A percentile compares a stretch with the other conserved stretches of the same genome.
Evolutionary conservation across 1,140 invertebrate genomes (phyloP).

Genomic region (Goniozus legneri): DNA sequence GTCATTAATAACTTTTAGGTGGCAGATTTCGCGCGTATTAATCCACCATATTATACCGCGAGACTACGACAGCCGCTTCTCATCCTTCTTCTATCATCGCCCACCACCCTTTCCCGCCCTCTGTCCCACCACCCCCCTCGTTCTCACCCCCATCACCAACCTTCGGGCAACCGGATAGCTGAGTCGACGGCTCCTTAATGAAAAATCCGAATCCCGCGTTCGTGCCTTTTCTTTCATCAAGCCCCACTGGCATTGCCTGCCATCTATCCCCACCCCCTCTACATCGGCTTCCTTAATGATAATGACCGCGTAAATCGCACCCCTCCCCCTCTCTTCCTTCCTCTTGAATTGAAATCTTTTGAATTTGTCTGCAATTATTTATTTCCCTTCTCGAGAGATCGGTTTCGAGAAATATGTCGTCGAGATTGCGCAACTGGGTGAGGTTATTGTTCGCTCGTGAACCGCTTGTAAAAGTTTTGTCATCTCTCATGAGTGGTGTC

Average conservation of each 20-base stretch:
- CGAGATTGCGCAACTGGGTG: too few relatives aligned
- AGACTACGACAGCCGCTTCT: slow-evolving; percentile 25
- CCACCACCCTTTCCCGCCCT: slow-evolving; percentile 20
- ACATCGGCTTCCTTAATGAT: slow-evolving; percentile 16
- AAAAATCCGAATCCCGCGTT: slow-evolving; percentile 48
- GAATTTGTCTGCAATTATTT: too few relatives aligned
- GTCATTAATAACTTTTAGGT: slow-evolving; percentile 56
- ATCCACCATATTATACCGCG: slow-evolving; percentile 51
- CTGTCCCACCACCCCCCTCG: not conserved
- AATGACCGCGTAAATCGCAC: slow-evolving; percentile 17
- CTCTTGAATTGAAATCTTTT: too few relatives aligned
- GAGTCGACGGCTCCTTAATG: slow-evolving; percentile 55
- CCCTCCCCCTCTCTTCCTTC: too few relatives aligned
- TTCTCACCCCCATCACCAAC: not conserved
- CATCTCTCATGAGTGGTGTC: too few relatives aligned
- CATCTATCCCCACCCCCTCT: too few relatives aligned
- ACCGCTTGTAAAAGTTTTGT: too few relatives aligned
- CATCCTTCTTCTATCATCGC: slow-evolving; percentile 22
- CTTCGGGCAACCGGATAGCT: slow-evolving; percentile 41
- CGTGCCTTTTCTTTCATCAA: not conserved
- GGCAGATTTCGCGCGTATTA: slow-evolving; percentile 55
- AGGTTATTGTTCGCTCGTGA: too few relatives aligned
- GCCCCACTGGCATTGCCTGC: too few relatives aligned
- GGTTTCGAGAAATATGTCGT: too few relatives aligned
- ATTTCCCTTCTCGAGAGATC: too few relatives aligned